These are phyloP conservation scores for Hydraecia micacea DNA, from an alignment of 2,888 invertebrate genomes.

Conservation along the genomic window DNA sequence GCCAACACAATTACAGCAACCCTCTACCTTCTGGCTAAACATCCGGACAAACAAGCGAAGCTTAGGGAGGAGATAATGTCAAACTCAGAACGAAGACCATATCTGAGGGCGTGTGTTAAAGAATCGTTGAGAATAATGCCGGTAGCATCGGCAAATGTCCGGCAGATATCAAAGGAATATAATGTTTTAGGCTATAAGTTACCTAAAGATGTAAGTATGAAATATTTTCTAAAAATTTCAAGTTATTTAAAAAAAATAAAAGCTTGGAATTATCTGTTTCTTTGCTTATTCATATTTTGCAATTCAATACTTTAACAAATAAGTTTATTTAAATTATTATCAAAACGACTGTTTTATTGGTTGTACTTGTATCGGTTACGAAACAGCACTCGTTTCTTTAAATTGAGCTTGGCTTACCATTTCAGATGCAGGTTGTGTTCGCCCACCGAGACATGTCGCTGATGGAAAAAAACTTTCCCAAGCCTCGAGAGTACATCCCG, in stretches of 20 bases:
- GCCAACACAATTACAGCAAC: slow-evolving; percentile 89
- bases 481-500: slow-evolving; percentile 92
- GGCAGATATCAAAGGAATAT: slow-evolving; percentile 89
- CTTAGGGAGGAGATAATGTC: slow-evolving; percentile 90
- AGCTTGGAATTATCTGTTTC: neutral
- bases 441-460: slow-evolving; percentile 92
- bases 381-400: neutral
- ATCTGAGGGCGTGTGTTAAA: slow-evolving; percentile 93
- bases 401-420: slow-evolving; percentile 17
- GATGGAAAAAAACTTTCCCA: slow-evolving; percentile 92
- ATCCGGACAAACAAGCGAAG: slow-evolving; percentile 91
- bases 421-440: slow-evolving; percentile 73
- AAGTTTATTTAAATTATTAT: neutral
- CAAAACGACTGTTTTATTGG: neutral
- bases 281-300: neutral
- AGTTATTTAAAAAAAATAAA: too few species aligned
- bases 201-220: slow-evolving; percentile 89
- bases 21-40: slow-evolving; percentile 91
- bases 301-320: neutral
- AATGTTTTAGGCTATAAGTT: slow-evolving; percentile 91
- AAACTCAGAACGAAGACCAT: slow-evolving; percentile 84
- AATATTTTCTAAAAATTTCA: neutral
- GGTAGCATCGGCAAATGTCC: slow-evolving; percentile 89
- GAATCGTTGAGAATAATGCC: slow-evolving; percentile 92
- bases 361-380: neutral